Evolutionary conservation across 2,113 vertebrate genomes (phyloP), one percentile per base, ranked within the genome.

Genomic region (Grammatotria lemairii): DNA sequence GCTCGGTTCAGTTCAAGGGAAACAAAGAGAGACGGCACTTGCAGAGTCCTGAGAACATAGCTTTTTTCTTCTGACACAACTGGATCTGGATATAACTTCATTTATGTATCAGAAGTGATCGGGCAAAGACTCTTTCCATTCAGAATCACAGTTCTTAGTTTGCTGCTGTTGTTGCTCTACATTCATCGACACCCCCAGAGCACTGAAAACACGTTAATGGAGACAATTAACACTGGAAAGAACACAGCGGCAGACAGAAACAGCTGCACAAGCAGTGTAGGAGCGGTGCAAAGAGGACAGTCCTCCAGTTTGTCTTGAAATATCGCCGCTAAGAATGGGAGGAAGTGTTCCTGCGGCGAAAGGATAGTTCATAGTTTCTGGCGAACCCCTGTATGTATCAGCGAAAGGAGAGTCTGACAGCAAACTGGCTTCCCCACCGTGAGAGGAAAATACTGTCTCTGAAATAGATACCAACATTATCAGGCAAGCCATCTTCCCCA

Each of bases 391-490:
- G 81, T 47, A 78, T 80, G 65, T 53, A 92, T 88, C 93, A 86
- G 19, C 6, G 33, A 82, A 91, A 65, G 92, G 75, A 90, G 79
- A 91, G 89, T 84, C 89, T 93, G 93, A 91, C 94, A 92, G 93
- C 83, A 35, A 75, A 51, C 91, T 33, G 90, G 85, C 89, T 89
- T 91, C 92, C 87, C 91, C 92, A 54, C 89, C 21, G 89, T 5
- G 87, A 81, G 84, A 84, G 54, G 88, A 91, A 93, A 93, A 86
- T 89, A 92, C 87, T 83, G 83, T 40, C 87, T 92, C 83, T 88
- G 87, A 93, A 95, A 95, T 88, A 93, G 88, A 94, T 87, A 93
- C 83, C 89, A 79, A 42, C 90, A 79, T 89, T 92, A 94, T 95
- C 93, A 63, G 83, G 58, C 31, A 85, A 85, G 86, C 81, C 85